These are phyloP conservation scores for Ganaspis sp. DNA, from an alignment of 1,140 invertebrate genomes.

Conservation along the genomic window DNA sequence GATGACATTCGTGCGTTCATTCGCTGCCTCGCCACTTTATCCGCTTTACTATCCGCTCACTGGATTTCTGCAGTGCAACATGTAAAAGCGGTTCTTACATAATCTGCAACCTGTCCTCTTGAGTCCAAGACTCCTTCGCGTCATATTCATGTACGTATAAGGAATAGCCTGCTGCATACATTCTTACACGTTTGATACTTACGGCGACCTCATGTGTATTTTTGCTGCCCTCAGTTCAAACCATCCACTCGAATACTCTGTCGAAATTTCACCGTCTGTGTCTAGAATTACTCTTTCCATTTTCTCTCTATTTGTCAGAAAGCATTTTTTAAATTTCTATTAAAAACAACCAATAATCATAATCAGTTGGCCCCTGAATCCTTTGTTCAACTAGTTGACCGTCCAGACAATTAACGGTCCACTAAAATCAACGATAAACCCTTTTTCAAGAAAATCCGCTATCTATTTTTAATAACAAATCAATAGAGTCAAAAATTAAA, in stretches of 20 bases:
- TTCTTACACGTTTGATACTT: slow-evolving; percentile 7
- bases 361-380: too few relatives aligned
- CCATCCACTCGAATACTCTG: background rate
- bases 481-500: too few relatives aligned
- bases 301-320: too few relatives aligned
- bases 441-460: too few relatives aligned
- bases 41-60: slow-evolving; percentile 40
- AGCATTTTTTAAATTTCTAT: background rate
- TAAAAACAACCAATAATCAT: too few relatives aligned
- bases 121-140: slow-evolving; percentile 47
- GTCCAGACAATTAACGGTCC: too few relatives aligned
- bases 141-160: slow-evolving; percentile 51
- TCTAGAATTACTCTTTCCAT: background rate
- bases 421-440: too few relatives aligned
- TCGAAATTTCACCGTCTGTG: background rate
- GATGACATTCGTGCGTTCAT: slow-evolving; percentile 52
- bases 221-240: slow-evolving; percentile 4
- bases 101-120: slow-evolving; percentile 57
- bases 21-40: slow-evolving; percentile 32
- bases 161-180: slow-evolving; percentile 29
- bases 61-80: slow-evolving; percentile 51
- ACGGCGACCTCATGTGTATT: slow-evolving; percentile 3
- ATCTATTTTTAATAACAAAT: too few relatives aligned
- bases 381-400: too few relatives aligned
- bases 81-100: slow-evolving; percentile 60